A percentile compares a stretch with the other conserved stretches of the same genome.
Evolutionary conservation across 1,140 invertebrate genomes (phyloP).

Genomic region (Arctopsyche grandis): DNA sequence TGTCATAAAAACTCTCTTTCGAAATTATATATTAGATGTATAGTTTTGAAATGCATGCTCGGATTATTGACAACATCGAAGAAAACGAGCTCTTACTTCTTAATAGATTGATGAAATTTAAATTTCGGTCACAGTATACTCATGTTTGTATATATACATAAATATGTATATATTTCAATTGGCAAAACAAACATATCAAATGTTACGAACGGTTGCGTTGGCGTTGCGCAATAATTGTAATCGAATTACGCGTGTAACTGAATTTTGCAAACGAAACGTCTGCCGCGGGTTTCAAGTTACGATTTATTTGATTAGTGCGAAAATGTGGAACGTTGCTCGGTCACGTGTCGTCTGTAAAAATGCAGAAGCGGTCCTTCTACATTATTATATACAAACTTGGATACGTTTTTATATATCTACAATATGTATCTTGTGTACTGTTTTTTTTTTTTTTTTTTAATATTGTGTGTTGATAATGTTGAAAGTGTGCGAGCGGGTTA

Average conservation of each 20-base stretch:
- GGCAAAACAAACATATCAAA: no score
- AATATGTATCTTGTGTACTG: no score
- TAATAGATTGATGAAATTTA: no score
- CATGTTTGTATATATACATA: no score
- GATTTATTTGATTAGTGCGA: not conserved
- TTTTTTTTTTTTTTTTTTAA: not conserved
- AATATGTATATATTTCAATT: no score
- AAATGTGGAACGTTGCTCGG: not conserved
- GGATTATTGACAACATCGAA: no score
- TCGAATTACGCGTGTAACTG: not conserved
- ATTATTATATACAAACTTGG: not conserved
- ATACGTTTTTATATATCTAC: no score
- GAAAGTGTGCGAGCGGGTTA: not conserved
- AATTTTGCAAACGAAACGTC: not conserved
- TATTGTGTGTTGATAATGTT: not conserved
- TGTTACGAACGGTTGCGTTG: not conserved
- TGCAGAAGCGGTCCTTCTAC: not conserved
- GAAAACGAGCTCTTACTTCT: no score
- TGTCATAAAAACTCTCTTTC: no score
- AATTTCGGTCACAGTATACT: no score
- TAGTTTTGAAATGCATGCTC: no score
- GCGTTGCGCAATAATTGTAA: not conserved
- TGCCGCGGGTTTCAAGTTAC: constrained; percentile 1
- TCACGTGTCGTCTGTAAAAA: constrained; percentile 1
- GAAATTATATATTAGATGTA: no score